Conservation (phyloP, 2,113 vertebrate species). For the Naja naja region DNA sequence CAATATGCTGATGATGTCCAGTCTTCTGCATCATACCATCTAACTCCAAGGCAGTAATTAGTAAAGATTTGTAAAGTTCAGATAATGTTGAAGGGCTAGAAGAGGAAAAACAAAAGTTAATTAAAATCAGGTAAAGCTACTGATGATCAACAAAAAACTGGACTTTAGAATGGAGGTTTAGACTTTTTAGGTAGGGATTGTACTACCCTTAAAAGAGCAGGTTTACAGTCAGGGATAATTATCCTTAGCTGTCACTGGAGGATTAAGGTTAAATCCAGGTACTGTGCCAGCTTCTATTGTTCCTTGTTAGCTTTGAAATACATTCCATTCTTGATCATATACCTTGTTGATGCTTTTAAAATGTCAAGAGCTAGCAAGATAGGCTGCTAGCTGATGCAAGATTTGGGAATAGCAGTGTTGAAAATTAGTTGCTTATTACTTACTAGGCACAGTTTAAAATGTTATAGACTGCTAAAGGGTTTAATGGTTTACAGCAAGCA, state of each 20-base stretch:
- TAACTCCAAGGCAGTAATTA: neutral
- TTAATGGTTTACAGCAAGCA: neutral
- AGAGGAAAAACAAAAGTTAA: neutral
- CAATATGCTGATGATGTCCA: neutral
- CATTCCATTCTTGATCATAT: neutral
- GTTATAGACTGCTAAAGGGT: neutral
- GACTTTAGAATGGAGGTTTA: neutral
- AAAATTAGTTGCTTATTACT: neutral
- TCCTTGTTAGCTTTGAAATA: neutral
- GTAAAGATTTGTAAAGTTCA: neutral
- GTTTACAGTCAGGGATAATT: neutral
- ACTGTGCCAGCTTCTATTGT: neutral
- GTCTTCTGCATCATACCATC: neutral
- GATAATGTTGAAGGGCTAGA: neutral
- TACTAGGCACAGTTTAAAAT: neutral
- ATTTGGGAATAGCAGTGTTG: neutral
- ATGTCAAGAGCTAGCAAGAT: neutral
- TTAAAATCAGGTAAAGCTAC: neutral
- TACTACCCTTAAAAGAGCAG: neutral
- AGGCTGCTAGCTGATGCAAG: neutral
- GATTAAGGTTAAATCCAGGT: neutral
- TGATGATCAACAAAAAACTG: neutral
- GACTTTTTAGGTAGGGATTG: neutral
- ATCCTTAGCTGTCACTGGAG: neutral
- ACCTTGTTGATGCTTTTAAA: neutral